Evolutionary conservation across 2,797 vertebrate genomes (phyloP).

Genomic region (Poeciliopsis presidionis): DNA sequence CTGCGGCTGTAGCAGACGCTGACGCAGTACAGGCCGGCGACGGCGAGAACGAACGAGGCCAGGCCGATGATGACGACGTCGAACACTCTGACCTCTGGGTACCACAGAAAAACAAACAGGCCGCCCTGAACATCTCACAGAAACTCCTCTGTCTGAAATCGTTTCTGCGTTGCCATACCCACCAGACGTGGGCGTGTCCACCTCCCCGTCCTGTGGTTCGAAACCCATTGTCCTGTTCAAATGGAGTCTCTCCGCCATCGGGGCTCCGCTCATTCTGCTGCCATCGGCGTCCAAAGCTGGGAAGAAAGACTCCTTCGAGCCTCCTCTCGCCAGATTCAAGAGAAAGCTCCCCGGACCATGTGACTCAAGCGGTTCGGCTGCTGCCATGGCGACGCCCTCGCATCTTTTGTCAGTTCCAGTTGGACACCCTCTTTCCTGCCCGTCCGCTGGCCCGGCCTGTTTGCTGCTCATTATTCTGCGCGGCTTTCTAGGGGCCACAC

Average conservation of each 20-base stretch:
- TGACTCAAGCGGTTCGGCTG: conserved; percentile 63
- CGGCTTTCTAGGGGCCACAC: conserved; percentile 42
- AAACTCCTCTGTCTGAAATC: background rate
- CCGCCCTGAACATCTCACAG: accelerated
- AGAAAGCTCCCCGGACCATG: conserved; percentile 53
- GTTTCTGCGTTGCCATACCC: conserved; percentile 25
- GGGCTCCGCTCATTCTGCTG: conserved; percentile 66
- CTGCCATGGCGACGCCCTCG: conserved; percentile 66
- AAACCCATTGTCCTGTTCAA: conserved; percentile 60
- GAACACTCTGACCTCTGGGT: conserved; percentile 74
- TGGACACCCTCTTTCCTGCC: conserved; percentile 31
- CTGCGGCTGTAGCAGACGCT: conserved; percentile 68
- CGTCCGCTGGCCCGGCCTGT: conserved; percentile 53
- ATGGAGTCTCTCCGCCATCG: conserved; percentile 21
- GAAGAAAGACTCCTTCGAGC: conserved; percentile 33
- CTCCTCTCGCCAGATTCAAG: conserved; percentile 46
- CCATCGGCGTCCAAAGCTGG: conserved; percentile 55
- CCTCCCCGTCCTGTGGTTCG: conserved; percentile 44
- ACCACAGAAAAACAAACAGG: background rate
- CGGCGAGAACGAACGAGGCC: conserved; percentile 69
- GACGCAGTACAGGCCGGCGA: conserved; percentile 69
- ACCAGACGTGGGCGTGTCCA: conserved; percentile 61
- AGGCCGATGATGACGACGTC: conserved; percentile 69
- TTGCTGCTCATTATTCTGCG: conserved; percentile 77
- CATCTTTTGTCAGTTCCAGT: conserved; percentile 59